phyloP scores from a whole-genome alignment of 2,797 vertebrate species.

The Passerculus sandwichensis region DNA sequence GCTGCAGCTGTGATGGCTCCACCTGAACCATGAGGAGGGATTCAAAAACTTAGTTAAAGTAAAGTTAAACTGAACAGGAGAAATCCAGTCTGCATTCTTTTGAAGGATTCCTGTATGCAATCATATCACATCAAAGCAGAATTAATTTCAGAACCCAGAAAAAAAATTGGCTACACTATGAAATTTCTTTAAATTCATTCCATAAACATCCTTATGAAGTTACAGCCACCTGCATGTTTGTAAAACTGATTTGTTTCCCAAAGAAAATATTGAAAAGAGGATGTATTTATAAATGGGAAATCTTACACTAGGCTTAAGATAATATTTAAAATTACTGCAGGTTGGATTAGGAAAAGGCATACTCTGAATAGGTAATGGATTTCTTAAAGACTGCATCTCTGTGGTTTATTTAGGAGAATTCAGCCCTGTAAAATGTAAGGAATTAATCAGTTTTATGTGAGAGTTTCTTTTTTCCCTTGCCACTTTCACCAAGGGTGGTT shows the following conservation, averaged over 20 bases:
- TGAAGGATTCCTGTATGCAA: neutral
- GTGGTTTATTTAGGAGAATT: slow-evolving; percentile 4
- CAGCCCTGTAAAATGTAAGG: neutral
- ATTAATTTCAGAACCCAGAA: neutral
- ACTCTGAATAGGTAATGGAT: neutral
- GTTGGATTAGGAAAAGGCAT: neutral
- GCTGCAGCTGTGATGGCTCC: neutral
- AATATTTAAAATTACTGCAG: neutral
- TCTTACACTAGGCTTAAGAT: neutral
- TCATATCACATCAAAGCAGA: neutral
- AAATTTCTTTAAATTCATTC: neutral
- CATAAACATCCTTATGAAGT: neutral
- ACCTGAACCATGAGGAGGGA: neutral
- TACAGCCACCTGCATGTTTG: neutral
- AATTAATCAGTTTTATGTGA: neutral
- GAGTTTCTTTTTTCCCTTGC: fast-evolving
- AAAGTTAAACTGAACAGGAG: neutral
- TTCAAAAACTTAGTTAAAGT: neutral
- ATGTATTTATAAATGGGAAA: neutral
- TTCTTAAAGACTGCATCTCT: neutral
- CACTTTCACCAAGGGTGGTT: neutral
- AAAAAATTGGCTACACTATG: neutral
- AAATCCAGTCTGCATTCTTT: neutral
- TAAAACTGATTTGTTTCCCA: neutral
- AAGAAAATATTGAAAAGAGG: neutral